These are phyloP conservation scores for Pelochelys cantorii DNA, from an alignment of 2,797 vertebrate species.

Conservation along the genomic window DNA sequence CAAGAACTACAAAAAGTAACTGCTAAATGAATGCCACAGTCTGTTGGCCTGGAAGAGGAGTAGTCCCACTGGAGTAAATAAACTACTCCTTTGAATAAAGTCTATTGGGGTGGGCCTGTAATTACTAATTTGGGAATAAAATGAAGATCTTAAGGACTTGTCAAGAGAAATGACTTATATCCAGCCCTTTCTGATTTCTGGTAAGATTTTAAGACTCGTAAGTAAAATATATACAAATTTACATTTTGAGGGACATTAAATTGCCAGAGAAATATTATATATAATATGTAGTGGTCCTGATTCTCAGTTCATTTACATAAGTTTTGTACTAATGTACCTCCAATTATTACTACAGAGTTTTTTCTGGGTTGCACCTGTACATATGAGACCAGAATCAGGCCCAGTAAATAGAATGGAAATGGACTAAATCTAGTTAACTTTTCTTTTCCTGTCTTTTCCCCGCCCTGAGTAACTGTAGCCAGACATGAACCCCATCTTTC, in stretches of 20 bases:
- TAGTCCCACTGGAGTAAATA: not conserved
- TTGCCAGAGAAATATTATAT: not conserved
- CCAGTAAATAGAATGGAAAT: not conserved
- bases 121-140: not conserved
- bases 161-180: not conserved
- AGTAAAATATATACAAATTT: not conserved
- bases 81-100: not conserved
- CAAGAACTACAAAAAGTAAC: not conserved
- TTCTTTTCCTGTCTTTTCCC: not conserved
- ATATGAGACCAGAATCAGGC: not conserved
- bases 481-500: too few species aligned
- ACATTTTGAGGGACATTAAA: not conserved
- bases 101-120: not conserved
- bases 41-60: not conserved
- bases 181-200: not conserved
- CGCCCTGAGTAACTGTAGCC: not conserved
- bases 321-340: not conserved
- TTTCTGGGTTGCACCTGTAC: not conserved
- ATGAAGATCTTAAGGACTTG: not conserved
- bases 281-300: not conserved
- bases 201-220: not conserved
- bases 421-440: not conserved
- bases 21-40: not conserved
- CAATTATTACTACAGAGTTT: not conserved
- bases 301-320: not conserved